A percentile compares a stretch with the other conserved stretches of the same genome.
Evolutionary conservation across 2,888 invertebrate species (phyloP).

Genomic region (Eristalis pertinax): DNA sequence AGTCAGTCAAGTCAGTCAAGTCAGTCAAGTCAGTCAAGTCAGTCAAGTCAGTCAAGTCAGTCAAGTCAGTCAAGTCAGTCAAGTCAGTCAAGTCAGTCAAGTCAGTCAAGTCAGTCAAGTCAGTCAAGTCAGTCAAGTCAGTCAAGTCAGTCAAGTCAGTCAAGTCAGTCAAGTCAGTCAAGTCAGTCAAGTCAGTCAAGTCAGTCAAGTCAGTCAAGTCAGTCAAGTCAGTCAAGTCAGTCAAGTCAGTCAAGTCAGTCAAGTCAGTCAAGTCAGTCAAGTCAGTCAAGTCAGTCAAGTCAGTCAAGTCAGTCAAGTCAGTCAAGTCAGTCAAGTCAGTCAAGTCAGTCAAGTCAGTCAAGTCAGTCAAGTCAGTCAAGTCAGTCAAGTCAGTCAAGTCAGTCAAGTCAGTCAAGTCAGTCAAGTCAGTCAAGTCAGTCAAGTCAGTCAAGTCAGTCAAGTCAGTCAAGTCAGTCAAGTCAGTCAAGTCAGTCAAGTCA

Average conservation of each 20-base stretch:
- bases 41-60: too few species aligned
- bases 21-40: too few species aligned
- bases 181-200: neutral
- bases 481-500: neutral
- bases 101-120: too few species aligned
- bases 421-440: neutral
- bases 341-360: neutral
- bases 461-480: neutral
- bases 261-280: conserved; percentile 1
- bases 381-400: neutral
- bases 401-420: neutral
- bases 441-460: neutral
- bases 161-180: conserved; percentile 1
- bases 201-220: neutral
- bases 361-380: neutral
- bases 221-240: neutral
- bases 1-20: too few species aligned
- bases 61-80: too few species aligned
- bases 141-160: neutral
- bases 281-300: neutral
- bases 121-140: neutral
- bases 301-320: neutral
- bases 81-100: too few species aligned
- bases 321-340: neutral
- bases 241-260: neutral